Base-by-base conservation (phyloP, 2,113 vertebrate genomes). In the Chaetura pelagica region DNA sequence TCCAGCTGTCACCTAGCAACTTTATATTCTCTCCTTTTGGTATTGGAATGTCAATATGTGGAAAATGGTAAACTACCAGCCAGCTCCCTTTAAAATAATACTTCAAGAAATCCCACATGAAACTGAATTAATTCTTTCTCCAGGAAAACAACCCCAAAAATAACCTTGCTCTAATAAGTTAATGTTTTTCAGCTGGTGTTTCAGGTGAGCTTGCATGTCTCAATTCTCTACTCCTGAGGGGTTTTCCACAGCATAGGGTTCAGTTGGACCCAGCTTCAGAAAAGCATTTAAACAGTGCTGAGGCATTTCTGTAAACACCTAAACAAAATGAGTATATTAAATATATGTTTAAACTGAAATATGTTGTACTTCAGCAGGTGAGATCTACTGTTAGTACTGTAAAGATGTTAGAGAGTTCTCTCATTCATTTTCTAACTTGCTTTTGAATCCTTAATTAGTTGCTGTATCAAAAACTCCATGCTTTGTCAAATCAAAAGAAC, bases 21-120 rank as follows among this genome's bases (percentile, higher is more conserved):
- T 92, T 95, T 86, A 66, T 86, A 96, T 94, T 96, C 57, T 72
- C 35, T 52, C 52, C 27, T 78, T 87, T 94, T 44, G 15, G 2
- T 72, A 81, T 81, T 74, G 72, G 22, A 90, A 81, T 77, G 69
- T 75, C 89, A 81, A 48, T 75, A 93, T 19, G 13, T 44, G 57
- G 51, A 83, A 59, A 90, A 84, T 34, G 14, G 32, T 77, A 84
- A 83, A 71, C 51, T 88, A 40, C 46, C 54, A 84, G 49, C n/a
- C 42, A 51, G 26, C 10, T 86, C 19, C 51, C 32, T 67, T 93
- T 83, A 59, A 93, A 96, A 90, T 77, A 80, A 83, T 90, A 80
- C 42, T 88, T 90, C 35, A 59, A 62, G 51, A 90, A 93, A 77
- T 80, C 35, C 21, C 27, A n/a, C 42, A 29, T 68, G 59, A 84